Percentiles rank a stretch among this genome's conserved stretches.
phyloP scores from a whole-genome alignment of 2,113 vertebrate species.

The Sapayoa aenigma region DNA sequence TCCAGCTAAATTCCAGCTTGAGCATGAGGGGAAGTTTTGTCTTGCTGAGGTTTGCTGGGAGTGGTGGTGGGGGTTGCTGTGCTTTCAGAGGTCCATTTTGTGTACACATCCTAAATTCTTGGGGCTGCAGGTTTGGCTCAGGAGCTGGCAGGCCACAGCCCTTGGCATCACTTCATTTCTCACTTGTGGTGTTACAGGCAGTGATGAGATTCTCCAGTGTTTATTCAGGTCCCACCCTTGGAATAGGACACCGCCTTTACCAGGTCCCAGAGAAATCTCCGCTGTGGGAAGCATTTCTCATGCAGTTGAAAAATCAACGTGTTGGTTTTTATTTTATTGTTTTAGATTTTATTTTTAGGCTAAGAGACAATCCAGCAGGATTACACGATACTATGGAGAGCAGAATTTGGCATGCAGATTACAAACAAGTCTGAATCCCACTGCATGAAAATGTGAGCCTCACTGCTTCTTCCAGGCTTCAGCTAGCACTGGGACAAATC shows the following conservation, averaged over 20 bases:
- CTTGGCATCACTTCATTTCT: neutral
- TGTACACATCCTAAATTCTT: neutral
- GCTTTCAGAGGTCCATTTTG: neutral
- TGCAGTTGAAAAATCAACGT: neutral
- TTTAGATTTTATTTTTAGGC: neutral
- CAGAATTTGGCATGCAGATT: neutral
- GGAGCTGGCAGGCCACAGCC: neutral
- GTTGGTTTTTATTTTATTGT: neutral
- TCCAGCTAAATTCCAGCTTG: neutral
- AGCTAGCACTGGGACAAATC: neutral
- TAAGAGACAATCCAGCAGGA: neutral
- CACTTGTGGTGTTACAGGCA: neutral
- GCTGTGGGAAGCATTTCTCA: neutral
- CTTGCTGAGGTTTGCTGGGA: neutral
- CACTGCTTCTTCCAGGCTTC: neutral
- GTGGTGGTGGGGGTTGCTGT: neutral
- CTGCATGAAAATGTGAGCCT: neutral
- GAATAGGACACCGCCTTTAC: neutral
- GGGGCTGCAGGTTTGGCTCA: neutral
- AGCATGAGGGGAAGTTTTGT: neutral
- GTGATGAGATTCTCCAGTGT: neutral
- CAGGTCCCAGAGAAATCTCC: neutral
- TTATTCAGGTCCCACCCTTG: neutral
- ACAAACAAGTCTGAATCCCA: neutral
- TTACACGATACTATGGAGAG: neutral